Evolutionary conservation across 2,113 vertebrate genomes (phyloP).

Genomic region (Leptodactylus fuscus): DNA sequence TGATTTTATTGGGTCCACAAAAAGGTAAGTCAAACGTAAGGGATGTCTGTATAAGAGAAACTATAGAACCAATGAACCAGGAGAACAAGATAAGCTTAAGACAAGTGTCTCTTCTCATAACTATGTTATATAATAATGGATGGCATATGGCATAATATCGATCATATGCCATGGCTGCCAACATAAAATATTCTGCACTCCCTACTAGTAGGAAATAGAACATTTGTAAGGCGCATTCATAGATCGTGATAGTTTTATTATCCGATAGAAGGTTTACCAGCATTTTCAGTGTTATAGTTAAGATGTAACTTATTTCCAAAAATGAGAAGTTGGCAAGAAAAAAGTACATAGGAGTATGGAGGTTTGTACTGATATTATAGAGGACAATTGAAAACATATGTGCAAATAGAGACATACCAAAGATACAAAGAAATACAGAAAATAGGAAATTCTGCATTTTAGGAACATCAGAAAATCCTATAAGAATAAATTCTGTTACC

Average conservation of each 20-base stretch:
- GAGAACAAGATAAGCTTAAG: background rate
- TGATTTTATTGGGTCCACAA: background rate
- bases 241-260: slow-evolving; percentile 5
- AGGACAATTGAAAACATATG: background rate
- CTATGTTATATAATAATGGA: background rate
- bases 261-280: background rate
- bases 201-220: background rate
- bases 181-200: background rate
- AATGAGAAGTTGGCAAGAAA: background rate
- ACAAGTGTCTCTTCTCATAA: background rate
- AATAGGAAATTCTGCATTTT: background rate
- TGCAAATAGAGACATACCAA: background rate
- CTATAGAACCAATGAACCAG: background rate
- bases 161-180: background rate
- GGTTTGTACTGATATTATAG: background rate
- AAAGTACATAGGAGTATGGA: background rate
- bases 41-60: background rate
- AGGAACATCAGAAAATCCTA: background rate
- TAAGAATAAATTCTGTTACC: background rate
- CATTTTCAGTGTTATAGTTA: background rate
- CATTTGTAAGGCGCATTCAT: background rate
- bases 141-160: background rate
- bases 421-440: background rate
- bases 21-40: background rate
- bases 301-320: background rate